These are phyloP conservation scores for Guaruba guarouba DNA, from an alignment of 2,113 vertebrate species.

Conservation along the genomic window DNA sequence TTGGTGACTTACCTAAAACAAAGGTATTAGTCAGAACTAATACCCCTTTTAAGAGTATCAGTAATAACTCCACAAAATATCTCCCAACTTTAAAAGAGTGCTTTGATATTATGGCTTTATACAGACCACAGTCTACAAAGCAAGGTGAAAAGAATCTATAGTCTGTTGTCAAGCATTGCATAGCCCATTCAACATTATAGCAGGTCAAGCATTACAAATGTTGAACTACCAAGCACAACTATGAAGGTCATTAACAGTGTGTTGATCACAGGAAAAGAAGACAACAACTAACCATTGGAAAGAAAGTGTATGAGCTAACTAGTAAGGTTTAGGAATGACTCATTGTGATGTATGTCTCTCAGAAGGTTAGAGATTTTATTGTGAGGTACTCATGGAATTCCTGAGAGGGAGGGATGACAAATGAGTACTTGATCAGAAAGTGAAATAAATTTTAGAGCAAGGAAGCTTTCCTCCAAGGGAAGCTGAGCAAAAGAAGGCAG, in stretches of 20 bases:
- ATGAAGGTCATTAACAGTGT: conserved; percentile 36
- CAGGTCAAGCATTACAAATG: conserved; percentile 28
- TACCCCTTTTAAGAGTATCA: neutral
- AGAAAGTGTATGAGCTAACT: conserved; percentile 12
- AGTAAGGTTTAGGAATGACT: conserved; percentile 47
- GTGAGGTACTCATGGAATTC: neutral
- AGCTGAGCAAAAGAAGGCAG: neutral
- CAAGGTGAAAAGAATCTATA: conserved; percentile 29
- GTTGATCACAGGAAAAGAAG: conserved; percentile 24
- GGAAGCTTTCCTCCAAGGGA: neutral
- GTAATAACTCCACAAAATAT: neutral
- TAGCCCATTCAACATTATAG: conserved; percentile 19
- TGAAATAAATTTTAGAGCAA: neutral
- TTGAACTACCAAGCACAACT: conserved; percentile 42
- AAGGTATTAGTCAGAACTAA: neutral
- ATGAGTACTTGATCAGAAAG: neutral
- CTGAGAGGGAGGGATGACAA: neutral
- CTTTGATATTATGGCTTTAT: conserved; percentile 33
- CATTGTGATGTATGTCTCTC: neutral
- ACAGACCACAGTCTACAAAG: conserved; percentile 34
- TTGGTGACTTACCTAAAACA: neutral
- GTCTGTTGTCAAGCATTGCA: neutral
- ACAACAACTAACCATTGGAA: conserved; percentile 30
- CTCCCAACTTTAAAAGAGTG: neutral
- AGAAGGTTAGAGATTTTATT: neutral